Conservation (phyloP, 2,113 vertebrate genomes). For the Ptilonorhynchus violaceus region DNA sequence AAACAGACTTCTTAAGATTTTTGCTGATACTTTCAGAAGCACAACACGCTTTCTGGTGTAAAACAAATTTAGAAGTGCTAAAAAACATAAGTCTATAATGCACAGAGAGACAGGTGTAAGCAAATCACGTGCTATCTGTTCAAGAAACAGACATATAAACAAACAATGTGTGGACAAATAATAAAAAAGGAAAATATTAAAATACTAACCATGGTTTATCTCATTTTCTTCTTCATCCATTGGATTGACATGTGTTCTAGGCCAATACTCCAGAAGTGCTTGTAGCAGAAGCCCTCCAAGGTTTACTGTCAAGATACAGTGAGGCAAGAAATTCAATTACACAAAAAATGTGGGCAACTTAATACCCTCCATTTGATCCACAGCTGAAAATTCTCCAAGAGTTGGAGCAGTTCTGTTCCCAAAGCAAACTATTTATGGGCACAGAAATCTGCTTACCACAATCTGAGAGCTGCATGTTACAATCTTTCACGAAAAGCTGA, state of each 20-base stretch:
- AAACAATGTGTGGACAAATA: not conserved
- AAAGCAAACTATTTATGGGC: not conserved
- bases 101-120: not conserved
- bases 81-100: not conserved
- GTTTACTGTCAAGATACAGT: constrained; percentile 78
- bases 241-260: constrained; percentile 93
- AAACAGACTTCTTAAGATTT: not conserved
- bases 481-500: not conserved
- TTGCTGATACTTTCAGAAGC: not conserved
- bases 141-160: not conserved
- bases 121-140: not conserved
- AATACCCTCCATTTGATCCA: not conserved
- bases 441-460: not conserved
- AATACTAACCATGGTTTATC: constrained; percentile 83
- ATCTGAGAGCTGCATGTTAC: not conserved
- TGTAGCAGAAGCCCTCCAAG: constrained; percentile 94
- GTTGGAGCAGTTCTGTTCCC: not conserved
- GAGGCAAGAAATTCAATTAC: not conserved
- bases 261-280: constrained; percentile 96
- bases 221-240: constrained; percentile 99
- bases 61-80: not conserved
- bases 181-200: not conserved
- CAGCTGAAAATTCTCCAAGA: not conserved
- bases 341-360: accelerated
- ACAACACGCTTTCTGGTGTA: not conserved